Conservation (phyloP, 1,140 invertebrate genomes). For the Heliconius hewitsoni region DNA sequence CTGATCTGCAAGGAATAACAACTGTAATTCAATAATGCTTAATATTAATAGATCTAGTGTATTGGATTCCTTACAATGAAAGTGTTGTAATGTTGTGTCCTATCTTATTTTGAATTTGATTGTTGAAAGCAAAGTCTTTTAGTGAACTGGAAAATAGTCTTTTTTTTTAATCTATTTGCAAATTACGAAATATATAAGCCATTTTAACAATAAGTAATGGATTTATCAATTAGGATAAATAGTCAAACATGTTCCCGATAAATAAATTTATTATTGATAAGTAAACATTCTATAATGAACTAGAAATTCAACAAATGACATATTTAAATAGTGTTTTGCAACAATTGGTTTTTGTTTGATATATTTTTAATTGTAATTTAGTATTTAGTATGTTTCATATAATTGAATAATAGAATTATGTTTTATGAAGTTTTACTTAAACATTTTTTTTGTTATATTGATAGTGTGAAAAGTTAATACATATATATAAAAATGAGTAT, state of each 20-base stretch:
- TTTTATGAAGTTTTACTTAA: not conserved
- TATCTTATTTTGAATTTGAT: not conserved
- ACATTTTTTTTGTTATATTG: too few relatives aligned
- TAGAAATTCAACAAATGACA: not conserved
- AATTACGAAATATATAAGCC: conserved; percentile 2
- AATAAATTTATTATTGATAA: not conserved
- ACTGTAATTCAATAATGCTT: conserved; percentile 30
- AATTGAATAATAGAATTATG: not conserved
- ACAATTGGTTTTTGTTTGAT: not conserved
- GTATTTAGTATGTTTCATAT: not conserved
- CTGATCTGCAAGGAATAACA: conserved; percentile 2
- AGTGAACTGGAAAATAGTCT: not conserved
- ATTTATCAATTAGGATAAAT: conserved; percentile 6
- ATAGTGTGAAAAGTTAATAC: too few relatives aligned
- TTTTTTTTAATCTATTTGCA: not conserved
- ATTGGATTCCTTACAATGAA: conserved; percentile 12
- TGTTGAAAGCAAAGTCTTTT: not conserved
- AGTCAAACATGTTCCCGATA: not conserved
- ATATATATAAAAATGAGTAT: too few relatives aligned
- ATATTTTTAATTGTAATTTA: not conserved
- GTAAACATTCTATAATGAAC: not conserved
- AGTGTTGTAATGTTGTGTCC: conserved; percentile 10
- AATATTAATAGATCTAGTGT: conserved; percentile 12
- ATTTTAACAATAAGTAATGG: conserved; percentile 9
- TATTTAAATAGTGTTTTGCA: not conserved